Evolutionary conservation across 2,797 vertebrate species (phyloP).

Genomic region (Phylloscopus collybita): DNA sequence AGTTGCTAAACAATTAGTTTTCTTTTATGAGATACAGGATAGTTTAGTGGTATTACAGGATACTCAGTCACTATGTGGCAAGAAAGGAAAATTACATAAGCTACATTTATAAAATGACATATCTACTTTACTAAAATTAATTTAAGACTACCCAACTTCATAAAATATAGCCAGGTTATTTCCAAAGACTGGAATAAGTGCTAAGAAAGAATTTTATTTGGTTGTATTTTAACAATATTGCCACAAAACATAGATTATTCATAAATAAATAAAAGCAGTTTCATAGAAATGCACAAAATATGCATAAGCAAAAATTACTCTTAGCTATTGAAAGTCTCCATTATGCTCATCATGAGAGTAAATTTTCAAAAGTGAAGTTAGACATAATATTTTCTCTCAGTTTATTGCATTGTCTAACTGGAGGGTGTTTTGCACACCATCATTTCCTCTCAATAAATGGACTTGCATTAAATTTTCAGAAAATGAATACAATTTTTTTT

Average conservation of each 20-base stretch:
- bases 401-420: neutral
- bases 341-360: neutral
- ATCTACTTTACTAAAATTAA: neutral
- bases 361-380: neutral
- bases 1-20: conserved; percentile 49
- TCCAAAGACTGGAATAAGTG: neutral
- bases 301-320: neutral
- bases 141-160: neutral
- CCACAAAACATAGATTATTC: neutral
- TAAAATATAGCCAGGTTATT: neutral
- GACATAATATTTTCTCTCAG: neutral
- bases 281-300: neutral
- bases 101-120: conserved; percentile 21
- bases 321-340: neutral
- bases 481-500: neutral
- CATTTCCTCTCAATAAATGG: neutral
- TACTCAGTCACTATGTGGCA: neutral
- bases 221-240: neutral
- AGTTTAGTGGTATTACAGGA: neutral
- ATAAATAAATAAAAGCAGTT: neutral
- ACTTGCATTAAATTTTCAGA: neutral
- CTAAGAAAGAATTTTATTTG: neutral
- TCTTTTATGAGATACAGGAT: conserved; percentile 2
- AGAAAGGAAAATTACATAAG: conserved; percentile 1
- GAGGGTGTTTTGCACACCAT: neutral